phyloP scores from a whole-genome alignment of 1,140 invertebrate genomes.

The Zaprionus davidi region DNA sequence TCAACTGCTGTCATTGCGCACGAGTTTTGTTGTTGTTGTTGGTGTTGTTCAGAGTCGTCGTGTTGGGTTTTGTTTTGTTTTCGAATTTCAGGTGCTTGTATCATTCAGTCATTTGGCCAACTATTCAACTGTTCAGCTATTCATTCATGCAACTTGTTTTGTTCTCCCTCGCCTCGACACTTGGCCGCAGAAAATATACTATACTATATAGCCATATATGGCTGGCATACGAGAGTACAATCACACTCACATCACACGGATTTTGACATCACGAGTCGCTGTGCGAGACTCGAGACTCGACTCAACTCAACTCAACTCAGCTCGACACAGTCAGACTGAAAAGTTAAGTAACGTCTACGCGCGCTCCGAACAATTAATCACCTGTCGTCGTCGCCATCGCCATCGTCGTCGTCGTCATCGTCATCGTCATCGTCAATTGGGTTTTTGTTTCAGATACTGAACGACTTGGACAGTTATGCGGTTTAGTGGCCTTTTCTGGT shows the following conservation, averaged over 20 bases:
- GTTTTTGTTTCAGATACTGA: slow-evolving; percentile 48
- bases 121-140: slow-evolving; percentile 69
- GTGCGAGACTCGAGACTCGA: background rate
- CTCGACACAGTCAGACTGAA: slow-evolving; percentile 54
- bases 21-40: slow-evolving; percentile 57
- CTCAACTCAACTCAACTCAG: slow-evolving; percentile 23
- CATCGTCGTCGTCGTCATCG: slow-evolving; percentile 74
- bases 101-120: slow-evolving; percentile 69
- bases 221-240: slow-evolving; percentile 24
- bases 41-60: slow-evolving; percentile 30
- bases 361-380: slow-evolving; percentile 79
- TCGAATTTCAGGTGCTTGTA: slow-evolving; percentile 76
- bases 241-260: slow-evolving; percentile 47
- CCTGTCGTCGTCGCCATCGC: slow-evolving; percentile 76
- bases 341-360: slow-evolving; percentile 81
- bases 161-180: slow-evolving; percentile 67
- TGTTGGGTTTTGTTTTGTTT: slow-evolving; percentile 72
- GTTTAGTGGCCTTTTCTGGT: slow-evolving; percentile 56
- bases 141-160: slow-evolving; percentile 82
- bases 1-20: slow-evolving; percentile 79
- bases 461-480: slow-evolving; percentile 64
- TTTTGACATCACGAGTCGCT: slow-evolving; percentile 71
- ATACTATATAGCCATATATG: slow-evolving; percentile 47
- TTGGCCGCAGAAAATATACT: slow-evolving; percentile 58
- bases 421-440: slow-evolving; percentile 59